Conservation (phyloP, 1,140 invertebrate species). For the Araneus ventricosus region DNA sequence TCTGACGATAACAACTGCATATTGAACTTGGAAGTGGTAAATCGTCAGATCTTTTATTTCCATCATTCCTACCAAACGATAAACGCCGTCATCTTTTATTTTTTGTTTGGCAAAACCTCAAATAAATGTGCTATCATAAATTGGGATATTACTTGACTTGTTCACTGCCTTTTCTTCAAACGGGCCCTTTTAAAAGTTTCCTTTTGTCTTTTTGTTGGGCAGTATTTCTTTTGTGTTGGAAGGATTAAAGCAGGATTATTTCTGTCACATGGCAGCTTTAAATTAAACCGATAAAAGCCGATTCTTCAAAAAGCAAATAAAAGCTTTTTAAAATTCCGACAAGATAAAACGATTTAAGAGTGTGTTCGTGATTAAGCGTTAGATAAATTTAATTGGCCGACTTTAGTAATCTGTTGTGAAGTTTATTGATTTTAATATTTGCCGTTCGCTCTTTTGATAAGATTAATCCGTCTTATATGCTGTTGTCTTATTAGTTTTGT, state of each 20-base stretch:
- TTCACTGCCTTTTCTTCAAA: background rate
- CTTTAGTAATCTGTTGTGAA: constrained; percentile 32
- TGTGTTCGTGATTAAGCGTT: background rate
- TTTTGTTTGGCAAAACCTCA: background rate
- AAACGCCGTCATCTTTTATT: too few species aligned
- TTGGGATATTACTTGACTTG: background rate
- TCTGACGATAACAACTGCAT: background rate
- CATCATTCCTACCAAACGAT: too few species aligned
- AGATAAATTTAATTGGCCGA: background rate
- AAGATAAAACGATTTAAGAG: background rate
- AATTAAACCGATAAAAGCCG: constrained; percentile 3
- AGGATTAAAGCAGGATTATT: constrained; percentile 31
- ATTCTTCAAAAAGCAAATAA: background rate
- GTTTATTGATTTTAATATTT: constrained; percentile 1
- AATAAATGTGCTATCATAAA: constrained; percentile 40
- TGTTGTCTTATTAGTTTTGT: background rate
- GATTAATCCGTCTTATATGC: background rate
- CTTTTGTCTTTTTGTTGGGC: constrained; percentile 9
- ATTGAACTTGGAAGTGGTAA: constrained; percentile 50
- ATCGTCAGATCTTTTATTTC: constrained; percentile 31
- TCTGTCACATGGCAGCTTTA: constrained; percentile 38
- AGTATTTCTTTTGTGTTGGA: background rate
- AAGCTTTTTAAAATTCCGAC: background rate
- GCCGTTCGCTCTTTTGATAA: background rate
- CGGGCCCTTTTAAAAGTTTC: background rate